Evolutionary conservation across 2,113 vertebrate genomes (phyloP).

Genomic region (Gymnocephalus cernua): DNA sequence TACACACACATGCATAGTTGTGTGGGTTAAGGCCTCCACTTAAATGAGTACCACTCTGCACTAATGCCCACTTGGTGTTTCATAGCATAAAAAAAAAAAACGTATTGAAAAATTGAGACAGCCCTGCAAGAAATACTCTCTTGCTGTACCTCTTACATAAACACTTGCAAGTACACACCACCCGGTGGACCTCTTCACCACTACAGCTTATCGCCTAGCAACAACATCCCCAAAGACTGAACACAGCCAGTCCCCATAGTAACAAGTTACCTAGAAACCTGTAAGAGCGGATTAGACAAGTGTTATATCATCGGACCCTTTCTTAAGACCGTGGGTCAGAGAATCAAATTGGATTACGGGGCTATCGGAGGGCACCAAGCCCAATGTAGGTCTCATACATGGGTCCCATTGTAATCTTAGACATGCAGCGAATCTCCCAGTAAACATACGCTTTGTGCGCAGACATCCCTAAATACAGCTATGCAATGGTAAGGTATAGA

Average conservation of each 20-base stretch:
- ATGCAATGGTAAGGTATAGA: slow-evolving; percentile 34
- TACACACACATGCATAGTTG: slow-evolving; percentile 19
- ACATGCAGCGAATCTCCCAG: not conserved
- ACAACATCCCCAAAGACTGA: slow-evolving; percentile 67
- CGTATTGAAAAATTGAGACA: slow-evolving; percentile 7
- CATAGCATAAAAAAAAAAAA: not conserved
- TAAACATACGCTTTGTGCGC: not conserved
- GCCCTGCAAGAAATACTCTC: not conserved
- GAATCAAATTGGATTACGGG: slow-evolving; percentile 60
- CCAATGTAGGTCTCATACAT: slow-evolving; percentile 5
- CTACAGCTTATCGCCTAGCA: slow-evolving; percentile 62
- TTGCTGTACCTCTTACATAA: not conserved
- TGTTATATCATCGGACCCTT: slow-evolving; percentile 51
- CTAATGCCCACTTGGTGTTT: slow-evolving; percentile 38
- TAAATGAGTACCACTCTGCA: slow-evolving; percentile 49
- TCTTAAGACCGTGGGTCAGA: slow-evolving; percentile 62
- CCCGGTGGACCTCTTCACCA: slow-evolving; percentile 13
- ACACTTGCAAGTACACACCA: slow-evolving; percentile 13
- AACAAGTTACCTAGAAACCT: slow-evolving; percentile 76
- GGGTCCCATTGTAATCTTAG: not conserved
- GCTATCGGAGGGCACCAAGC: slow-evolving; percentile 25
- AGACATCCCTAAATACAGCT: slow-evolving; percentile 15
- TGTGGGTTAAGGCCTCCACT: slow-evolving; percentile 45
- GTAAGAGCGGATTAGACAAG: slow-evolving; percentile 50
- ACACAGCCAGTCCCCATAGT: slow-evolving; percentile 67